Base-by-base conservation (phyloP, 2,888 invertebrate genomes). In the Cryptocheilus praepositus region DNA sequence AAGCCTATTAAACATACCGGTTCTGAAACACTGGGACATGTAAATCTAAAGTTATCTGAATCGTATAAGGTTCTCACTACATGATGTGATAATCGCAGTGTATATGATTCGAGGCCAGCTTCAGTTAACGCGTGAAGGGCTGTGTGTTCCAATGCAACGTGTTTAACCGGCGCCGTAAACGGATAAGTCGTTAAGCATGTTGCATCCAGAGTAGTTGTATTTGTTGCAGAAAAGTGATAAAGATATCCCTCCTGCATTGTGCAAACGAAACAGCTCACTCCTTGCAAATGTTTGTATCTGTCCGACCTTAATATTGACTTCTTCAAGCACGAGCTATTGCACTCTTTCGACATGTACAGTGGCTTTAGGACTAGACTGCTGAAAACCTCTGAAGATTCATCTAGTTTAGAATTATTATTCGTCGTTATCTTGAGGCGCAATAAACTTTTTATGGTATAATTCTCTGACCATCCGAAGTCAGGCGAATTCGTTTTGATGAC, bases 81-180 rank as follows among this genome's bases (percentile, higher is more conserved):
- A 70, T 92, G 90, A 80, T 93, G 92, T 0, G 93, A 92, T 60
- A 93, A 90, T 22, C 86, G 81, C 15, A 87, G 64, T 0, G 95
- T 95, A 81, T 95, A 95, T 0, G 94, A 93, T 87, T 95, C 95
- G 51, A 95, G 89, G 0, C 95, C 95, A 64, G 93, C 93, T 70
- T 93, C 93, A 0, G 95, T 95, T 18, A 95, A 88, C 0, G 94
- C 94, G 84, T 95, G 94, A n/a, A 94, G 85, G 56, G 93, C 91
- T 70, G 92, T 92, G 76, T 92, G 91, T 80, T 94, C 94, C 70
- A 94, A 89, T 36, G 92, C 91, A 43, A 94, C 91, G 81, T 92
- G 91, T 71, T 91, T 90, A 18, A 94, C 92, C 3, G 93, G 92
- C 0, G 94, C 93, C 0, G 94, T 94, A 74, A 94, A 94, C 3